These are phyloP conservation scores for Drosophila falleni DNA, from an alignment of 2,888 invertebrate genomes.

Conservation along the genomic window DNA sequence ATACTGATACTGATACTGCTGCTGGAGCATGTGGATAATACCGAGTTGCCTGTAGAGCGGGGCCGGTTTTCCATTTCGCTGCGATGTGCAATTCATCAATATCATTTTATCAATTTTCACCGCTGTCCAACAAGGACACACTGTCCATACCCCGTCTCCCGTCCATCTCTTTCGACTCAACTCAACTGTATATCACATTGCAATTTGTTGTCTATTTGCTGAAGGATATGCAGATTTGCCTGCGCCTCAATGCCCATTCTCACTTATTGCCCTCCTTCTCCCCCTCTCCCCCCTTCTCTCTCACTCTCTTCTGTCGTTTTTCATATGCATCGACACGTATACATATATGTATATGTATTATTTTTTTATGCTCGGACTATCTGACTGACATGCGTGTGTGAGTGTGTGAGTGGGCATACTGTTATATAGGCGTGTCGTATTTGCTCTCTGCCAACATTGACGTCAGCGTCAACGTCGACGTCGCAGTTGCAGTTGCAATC, in stretches of 20 bases:
- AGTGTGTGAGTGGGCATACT: constrained; percentile 19
- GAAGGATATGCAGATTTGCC: constrained; percentile 79
- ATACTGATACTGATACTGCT: constrained; percentile 5
- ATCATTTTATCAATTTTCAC: constrained; percentile 84
- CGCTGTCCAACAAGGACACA: constrained; percentile 69
- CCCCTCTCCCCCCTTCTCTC: constrained; percentile 2
- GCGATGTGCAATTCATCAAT: constrained; percentile 83
- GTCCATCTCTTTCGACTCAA: constrained; percentile 41
- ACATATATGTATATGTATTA: constrained; percentile 2
- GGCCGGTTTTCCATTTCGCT: constrained; percentile 56
- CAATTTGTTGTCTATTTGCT: constrained; percentile 81
- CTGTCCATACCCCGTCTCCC: background rate
- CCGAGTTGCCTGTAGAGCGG: constrained; percentile 5
- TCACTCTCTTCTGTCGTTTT: constrained; percentile 47
- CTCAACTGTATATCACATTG: constrained; percentile 78
- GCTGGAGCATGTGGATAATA: background rate
- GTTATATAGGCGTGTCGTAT: constrained; percentile 24
- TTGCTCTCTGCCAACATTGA: constrained; percentile 14
- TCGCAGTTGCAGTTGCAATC: constrained; percentile 43
- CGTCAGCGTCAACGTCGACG: constrained; percentile 51
- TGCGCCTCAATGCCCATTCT: constrained; percentile 32
- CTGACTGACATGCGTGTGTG: constrained; percentile 31
- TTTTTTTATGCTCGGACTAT: constrained; percentile 32
- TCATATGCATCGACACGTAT: constrained; percentile 66
- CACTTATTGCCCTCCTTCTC: background rate